Percentiles rank a stretch among this genome's conserved stretches.
These are phyloP conservation scores for Oreonectes daqikongensis DNA, from an alignment of 2,797 vertebrate genomes.

Conservation along the genomic window DNA sequence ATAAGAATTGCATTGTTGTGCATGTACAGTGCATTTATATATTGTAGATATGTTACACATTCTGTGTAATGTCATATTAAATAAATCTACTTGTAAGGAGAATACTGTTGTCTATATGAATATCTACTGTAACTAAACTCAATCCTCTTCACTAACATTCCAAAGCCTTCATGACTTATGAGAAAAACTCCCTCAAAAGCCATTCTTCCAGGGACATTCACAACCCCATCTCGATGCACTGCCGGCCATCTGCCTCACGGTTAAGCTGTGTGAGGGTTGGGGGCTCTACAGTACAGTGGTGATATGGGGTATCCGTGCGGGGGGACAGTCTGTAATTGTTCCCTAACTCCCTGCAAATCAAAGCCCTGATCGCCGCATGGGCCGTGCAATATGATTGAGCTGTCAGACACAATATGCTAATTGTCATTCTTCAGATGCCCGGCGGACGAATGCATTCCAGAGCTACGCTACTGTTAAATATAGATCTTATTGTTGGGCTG, in stretches of 20 bases:
- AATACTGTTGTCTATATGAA: no score
- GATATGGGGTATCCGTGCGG: slow-evolving; percentile 42
- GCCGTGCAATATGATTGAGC: slow-evolving; percentile 57
- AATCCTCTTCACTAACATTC: neutral
- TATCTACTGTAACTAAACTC: neutral
- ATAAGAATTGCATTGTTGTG: no score
- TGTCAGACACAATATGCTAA: slow-evolving; percentile 65
- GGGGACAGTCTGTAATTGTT: slow-evolving; percentile 65
- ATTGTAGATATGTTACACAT: no score
- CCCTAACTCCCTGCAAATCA: slow-evolving; percentile 68
- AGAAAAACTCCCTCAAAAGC: neutral
- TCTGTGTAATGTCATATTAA: no score
- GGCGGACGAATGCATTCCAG: slow-evolving; percentile 39
- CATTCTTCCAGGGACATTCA: neutral
- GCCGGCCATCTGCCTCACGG: slow-evolving; percentile 15
- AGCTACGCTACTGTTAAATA: slow-evolving; percentile 33
- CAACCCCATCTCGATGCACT: neutral
- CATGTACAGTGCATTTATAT: no score
- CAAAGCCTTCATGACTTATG: neutral
- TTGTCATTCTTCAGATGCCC: slow-evolving; percentile 47
- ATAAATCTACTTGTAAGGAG: no score
- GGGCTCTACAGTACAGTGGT: slow-evolving; percentile 33
- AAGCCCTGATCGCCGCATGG: slow-evolving; percentile 55
- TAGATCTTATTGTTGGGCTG: slow-evolving; percentile 31
- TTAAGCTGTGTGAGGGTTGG: slow-evolving; percentile 22